Base-by-base conservation (phyloP, 2,888 invertebrate species). In the Drosophila pegasa region DNA sequence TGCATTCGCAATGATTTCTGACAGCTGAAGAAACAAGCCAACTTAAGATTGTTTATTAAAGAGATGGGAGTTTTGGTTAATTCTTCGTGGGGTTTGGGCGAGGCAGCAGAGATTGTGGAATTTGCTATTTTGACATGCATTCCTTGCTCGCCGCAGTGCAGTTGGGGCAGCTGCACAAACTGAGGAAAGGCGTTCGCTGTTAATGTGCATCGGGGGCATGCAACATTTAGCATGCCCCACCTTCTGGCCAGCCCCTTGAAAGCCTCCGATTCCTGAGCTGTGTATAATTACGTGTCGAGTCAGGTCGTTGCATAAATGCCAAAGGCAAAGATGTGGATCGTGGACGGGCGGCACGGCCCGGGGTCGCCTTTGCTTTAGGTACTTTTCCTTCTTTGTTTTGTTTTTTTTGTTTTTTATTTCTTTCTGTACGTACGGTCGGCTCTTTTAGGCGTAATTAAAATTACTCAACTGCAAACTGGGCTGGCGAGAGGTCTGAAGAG, bases 381-480 rank as follows among this genome's bases (percentile, higher is more conserved):
- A 65, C 73, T 55, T 71, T 76, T 58, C 51, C 55, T 62, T 55
- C 58, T 47, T 70, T 62, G 7, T 54, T 40, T 54, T 56, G 14
- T 37, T 47, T 27, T 45, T 54, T 22, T 7, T 14, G 31, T 29
- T 45, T 73, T 59, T 59, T 56, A 60, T 68, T 70, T 82, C 72
- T 77, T 88, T 82, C 86, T 77, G 66, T 83, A 71, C 68, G 73
- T 72, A 67, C 70, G 6, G 68, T 73, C 88, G 77, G 85, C 87
- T 88, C 81, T 86, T 87, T 87, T 88, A 87, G 87, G 80, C 86
- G 82, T 87, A 87, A 87, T 88, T 87, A 88, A 88, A 87, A 87
- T 88, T 87, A 85, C 80, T 78, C 82, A 65, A 87, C 82, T 79
- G 77, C 73, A 75, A 77, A 70, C 27, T 29, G 22, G 29, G 27